phyloP scores from a whole-genome alignment of 2,113 vertebrate species.

The Psittacus erithacus region DNA sequence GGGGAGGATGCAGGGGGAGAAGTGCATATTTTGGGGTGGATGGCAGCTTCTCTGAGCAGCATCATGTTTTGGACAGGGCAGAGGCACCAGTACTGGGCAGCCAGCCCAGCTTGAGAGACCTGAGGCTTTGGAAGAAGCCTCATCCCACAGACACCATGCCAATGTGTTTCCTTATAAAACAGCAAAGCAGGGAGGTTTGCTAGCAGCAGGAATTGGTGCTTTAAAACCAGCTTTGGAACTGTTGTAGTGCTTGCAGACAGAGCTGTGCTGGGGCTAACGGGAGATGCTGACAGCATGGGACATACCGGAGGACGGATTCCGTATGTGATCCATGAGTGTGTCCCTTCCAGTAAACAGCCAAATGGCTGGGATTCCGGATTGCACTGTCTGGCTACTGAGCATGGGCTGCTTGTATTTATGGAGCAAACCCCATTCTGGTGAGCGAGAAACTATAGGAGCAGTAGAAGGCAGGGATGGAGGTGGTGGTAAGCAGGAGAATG shows the following conservation, averaged over 20 bases:
- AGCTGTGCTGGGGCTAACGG: neutral
- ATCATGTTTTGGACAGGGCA: fast-evolving
- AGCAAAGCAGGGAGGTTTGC: neutral
- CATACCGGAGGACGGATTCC: fast-evolving
- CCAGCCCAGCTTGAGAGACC: fast-evolving
- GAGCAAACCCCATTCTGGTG: neutral
- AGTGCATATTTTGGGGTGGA: fast-evolving
- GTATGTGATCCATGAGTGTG: fast-evolving
- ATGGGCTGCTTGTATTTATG: fast-evolving
- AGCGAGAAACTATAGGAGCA: neutral
- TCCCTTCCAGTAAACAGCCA: neutral
- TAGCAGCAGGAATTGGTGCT: neutral
- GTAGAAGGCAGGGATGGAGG: neutral
- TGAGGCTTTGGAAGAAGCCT: neutral
- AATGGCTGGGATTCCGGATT: neutral
- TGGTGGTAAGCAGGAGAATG: fast-evolving
- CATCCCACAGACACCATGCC: fast-evolving
- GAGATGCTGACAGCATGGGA: neutral
- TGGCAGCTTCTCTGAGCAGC: neutral
- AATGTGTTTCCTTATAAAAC: fast-evolving
- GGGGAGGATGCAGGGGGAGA: neutral
- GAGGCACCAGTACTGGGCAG: fast-evolving
- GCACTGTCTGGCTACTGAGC: neutral
- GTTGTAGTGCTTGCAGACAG: neutral
- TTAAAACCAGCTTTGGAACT: fast-evolving